phyloP scores from a whole-genome alignment of 2,888 invertebrate species.

The Frankliniella fusca region DNA sequence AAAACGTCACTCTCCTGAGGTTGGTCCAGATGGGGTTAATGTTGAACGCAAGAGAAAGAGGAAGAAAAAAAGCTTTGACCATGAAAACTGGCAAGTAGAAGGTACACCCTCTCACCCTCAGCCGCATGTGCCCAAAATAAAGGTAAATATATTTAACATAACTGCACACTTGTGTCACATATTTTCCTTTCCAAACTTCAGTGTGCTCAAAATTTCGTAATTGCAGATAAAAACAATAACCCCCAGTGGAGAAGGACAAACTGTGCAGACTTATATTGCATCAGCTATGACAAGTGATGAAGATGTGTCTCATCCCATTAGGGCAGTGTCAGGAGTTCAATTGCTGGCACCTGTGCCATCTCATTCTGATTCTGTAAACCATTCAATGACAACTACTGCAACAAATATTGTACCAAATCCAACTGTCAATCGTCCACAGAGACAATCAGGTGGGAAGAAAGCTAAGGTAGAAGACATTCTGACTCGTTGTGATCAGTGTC shows the following conservation, averaged over 20 bases:
- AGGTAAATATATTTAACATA: conserved; percentile 42
- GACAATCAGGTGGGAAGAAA: conserved; percentile 41
- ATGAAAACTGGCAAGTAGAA: conserved; percentile 48
- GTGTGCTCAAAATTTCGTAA: background rate
- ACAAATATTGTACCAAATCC: conserved; percentile 32
- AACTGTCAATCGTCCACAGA: conserved; percentile 33
- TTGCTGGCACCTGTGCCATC: background rate
- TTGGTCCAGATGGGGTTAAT: conserved; percentile 54
- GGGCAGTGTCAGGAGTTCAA: background rate
- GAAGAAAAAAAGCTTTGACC: conserved; percentile 71
- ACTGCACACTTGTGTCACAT: background rate
- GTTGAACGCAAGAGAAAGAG: conserved; percentile 76
- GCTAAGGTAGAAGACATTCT: conserved; percentile 48
- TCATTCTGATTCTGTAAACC: background rate
- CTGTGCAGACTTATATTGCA: conserved; percentile 67
- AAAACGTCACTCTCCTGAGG: conserved; percentile 67
- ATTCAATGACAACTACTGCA: background rate
- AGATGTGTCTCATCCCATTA: conserved; percentile 42
- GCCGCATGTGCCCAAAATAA: conserved; percentile 63
- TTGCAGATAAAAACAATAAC: conserved; percentile 69
- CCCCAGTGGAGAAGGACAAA: conserved; percentile 65
- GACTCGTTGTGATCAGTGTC: conserved; percentile 65
- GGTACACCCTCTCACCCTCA: background rate
- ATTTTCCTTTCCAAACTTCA: background rate
- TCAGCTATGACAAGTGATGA: conserved; percentile 55